Conservation (phyloP, 2,888 invertebrate species). For the Galerucella nymphaeae region DNA sequence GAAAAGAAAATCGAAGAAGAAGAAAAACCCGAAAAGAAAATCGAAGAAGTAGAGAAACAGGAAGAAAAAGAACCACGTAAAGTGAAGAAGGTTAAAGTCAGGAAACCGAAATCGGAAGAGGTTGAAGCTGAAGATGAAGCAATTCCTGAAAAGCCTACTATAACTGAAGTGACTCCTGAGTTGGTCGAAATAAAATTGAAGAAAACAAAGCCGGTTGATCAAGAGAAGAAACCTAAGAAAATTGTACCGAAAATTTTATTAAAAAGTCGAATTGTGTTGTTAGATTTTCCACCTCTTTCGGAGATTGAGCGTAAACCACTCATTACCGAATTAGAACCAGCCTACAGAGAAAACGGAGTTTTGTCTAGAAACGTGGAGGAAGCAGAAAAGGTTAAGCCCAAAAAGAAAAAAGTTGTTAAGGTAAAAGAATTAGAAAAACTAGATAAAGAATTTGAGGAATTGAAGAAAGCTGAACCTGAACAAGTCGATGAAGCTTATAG, state of each 20-base stretch:
- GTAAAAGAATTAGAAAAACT: constrained; percentile 55
- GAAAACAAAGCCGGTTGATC: constrained; percentile 54
- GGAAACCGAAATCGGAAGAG: constrained; percentile 56
- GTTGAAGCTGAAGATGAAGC: constrained; percentile 47
- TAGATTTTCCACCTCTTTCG: constrained; percentile 63
- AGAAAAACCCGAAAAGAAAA: constrained; percentile 50
- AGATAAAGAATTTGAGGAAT: constrained; percentile 56
- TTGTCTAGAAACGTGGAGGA: constrained; percentile 67
- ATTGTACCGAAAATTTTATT: constrained; percentile 74
- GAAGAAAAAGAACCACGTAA: constrained; percentile 42
- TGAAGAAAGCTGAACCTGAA: constrained; percentile 52
- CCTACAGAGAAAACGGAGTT: constrained; percentile 61
- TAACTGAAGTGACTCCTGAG: constrained; percentile 69
- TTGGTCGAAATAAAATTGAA: constrained; percentile 75
- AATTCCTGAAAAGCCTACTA: constrained; percentile 64
- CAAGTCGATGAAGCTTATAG: constrained; percentile 52
- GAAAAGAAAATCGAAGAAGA: constrained; percentile 51
- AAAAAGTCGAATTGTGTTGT: constrained; percentile 75
- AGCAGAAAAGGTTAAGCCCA: constrained; percentile 59
- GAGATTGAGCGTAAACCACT: constrained; percentile 56
- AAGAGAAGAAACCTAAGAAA: constrained; percentile 55
- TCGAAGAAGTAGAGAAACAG: constrained; percentile 43
- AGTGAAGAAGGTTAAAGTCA: constrained; percentile 43
- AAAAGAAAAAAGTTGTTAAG: constrained; percentile 57
- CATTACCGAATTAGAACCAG: constrained; percentile 59